phyloP scores from a whole-genome alignment of 2,797 vertebrate species.

The Esox lucius region DNA sequence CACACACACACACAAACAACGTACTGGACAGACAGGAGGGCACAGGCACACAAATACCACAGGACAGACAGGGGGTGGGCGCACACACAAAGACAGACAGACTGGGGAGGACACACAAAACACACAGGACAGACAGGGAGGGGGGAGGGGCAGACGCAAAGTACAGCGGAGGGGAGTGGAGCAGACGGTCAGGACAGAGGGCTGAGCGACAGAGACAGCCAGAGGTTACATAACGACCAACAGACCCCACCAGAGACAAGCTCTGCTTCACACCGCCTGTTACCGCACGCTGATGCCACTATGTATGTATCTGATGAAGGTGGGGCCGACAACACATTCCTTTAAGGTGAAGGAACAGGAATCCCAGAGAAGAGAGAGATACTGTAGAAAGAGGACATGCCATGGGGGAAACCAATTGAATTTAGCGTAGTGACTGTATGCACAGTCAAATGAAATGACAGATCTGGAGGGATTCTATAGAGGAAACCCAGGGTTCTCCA shows the following conservation, averaged over 20 bases:
- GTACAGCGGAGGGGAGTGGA: too few relatives aligned
- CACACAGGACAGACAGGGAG: background rate
- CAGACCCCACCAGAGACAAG: background rate
- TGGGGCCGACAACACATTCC: background rate
- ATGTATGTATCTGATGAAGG: background rate
- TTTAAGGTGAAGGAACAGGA: background rate
- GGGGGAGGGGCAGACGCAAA: too few relatives aligned
- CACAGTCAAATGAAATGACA: too few relatives aligned
- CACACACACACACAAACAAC: background rate
- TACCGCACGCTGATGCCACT: background rate
- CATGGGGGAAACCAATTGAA: background rate
- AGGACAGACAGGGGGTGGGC: background rate
- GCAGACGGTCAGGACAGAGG: too few relatives aligned
- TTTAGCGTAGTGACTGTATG: background rate
- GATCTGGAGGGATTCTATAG: too few relatives aligned
- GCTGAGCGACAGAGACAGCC: background rate
- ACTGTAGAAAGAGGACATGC: background rate
- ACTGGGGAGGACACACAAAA: background rate
- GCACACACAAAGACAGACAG: background rate
- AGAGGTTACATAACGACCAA: background rate
- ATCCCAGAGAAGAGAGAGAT: background rate
- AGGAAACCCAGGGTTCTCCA: too few relatives aligned
- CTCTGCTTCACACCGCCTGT: background rate
- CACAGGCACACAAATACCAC: background rate
- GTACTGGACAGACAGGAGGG: background rate